phyloP scores from a whole-genome alignment of 1,140 invertebrate species.

The Drosophila burlai region DNA sequence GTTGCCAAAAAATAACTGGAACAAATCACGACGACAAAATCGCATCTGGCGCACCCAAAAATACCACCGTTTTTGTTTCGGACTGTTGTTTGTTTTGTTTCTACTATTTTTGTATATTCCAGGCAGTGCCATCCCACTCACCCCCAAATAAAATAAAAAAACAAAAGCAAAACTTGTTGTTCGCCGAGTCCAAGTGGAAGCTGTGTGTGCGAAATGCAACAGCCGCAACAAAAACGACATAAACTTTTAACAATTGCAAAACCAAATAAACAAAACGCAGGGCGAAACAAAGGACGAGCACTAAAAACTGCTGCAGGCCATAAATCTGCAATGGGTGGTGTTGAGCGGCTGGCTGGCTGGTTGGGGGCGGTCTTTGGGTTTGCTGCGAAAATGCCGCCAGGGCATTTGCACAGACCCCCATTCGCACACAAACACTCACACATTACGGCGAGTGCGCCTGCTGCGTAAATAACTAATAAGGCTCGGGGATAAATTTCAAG shows the following conservation, averaged over 20 bases:
- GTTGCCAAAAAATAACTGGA: conserved; percentile 49
- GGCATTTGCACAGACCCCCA: conserved; percentile 63
- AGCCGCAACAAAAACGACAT: conserved; percentile 75
- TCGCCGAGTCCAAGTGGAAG: conserved; percentile 46
- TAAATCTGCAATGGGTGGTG: conserved; percentile 69
- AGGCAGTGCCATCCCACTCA: conserved; percentile 1
- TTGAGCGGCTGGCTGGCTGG: conserved; percentile 4
- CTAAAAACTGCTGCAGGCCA: conserved; percentile 74
- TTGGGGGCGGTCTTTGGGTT: conserved; percentile 25
- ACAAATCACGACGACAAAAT: conserved; percentile 73
- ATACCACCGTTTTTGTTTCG: conserved; percentile 37
- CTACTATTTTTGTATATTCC: conserved; percentile 18
- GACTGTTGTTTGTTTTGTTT: conserved; percentile 25
- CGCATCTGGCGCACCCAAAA: conserved; percentile 60
- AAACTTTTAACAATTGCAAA: conserved; percentile 80
- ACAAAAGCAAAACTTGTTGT: conserved; percentile 62
- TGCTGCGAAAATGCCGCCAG: conserved; percentile 17
- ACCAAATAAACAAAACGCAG: conserved; percentile 68
- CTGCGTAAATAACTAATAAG: conserved; percentile 79
- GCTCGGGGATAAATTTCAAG: conserved; percentile 71
- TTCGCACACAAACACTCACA: conserved; percentile 53
- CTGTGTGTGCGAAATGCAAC: conserved; percentile 74
- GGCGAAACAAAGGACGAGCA: conserved; percentile 53
- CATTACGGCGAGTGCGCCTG: conserved; percentile 47
- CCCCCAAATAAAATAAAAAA: conserved; percentile 50